These are phyloP conservation scores for Amphiduros pacificus DNA, from an alignment of 2,888 invertebrate genomes.

Conservation along the genomic window DNA sequence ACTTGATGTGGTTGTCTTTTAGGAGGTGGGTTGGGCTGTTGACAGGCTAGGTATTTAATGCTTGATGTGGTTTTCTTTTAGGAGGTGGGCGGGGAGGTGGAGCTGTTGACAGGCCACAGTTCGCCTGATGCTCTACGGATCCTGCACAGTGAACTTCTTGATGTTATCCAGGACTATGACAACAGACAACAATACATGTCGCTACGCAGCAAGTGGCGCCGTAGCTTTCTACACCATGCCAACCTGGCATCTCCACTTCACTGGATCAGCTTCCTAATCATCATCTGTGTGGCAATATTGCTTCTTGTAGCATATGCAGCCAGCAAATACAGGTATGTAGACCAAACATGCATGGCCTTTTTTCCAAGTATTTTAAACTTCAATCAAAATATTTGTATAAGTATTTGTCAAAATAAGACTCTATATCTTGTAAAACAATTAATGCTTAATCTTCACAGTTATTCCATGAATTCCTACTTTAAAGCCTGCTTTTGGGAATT, in stretches of 20 bases:
- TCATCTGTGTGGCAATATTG: not conserved
- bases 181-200: not conserved
- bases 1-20: too few species aligned
- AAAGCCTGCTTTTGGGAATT: too few species aligned
- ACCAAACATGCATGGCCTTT: not conserved
- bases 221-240: constrained; percentile 13
- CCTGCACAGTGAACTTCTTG: constrained; percentile 23
- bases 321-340: constrained; percentile 10
- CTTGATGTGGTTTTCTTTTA: not conserved
- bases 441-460: too few species aligned
- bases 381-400: not conserved
- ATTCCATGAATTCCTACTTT: too few species aligned
- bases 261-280: constrained; percentile 16
- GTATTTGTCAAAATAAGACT: too few species aligned
- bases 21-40: too few species aligned
- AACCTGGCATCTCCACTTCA: constrained; percentile 12
- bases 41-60: not conserved
- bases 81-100: constrained; percentile 3
- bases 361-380: not conserved
- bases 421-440: too few species aligned
- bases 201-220: not conserved
- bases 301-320: constrained; percentile 9
- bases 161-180: constrained; percentile 3
- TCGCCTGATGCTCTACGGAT: constrained; percentile 28
- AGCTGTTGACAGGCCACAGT: constrained; percentile 21